A percentile compares a stretch with the other conserved stretches of the same genome.
Conservation (phyloP, 2,113 vertebrate species). For the Gobius niger region DNA sequence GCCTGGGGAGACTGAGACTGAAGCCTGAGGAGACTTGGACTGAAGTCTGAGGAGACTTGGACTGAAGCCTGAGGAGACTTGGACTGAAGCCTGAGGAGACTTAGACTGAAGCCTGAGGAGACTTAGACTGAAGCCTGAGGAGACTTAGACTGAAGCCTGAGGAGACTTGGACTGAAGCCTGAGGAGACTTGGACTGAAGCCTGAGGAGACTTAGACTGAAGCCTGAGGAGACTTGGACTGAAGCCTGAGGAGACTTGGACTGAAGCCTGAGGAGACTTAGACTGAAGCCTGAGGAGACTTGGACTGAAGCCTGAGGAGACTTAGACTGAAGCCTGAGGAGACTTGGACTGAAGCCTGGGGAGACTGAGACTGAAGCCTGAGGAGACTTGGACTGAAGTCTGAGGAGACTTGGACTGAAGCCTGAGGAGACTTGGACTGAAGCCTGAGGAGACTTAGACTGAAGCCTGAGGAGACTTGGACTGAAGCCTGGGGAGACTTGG, state of each 20-base stretch:
- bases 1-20: background rate
- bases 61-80: background rate
- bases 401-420: background rate
- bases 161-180: no score
- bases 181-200: slow-evolving; percentile 42
- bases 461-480: background rate
- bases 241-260: slow-evolving; percentile 74
- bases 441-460: slow-evolving; percentile 72
- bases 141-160: no score
- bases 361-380: no score
- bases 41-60: slow-evolving; percentile 56
- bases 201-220: background rate
- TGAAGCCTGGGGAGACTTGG: no score
- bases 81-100: no score
- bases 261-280: background rate
- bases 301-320: slow-evolving; percentile 80
- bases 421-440: no score
- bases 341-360: no score
- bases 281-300: no score
- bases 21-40: no score
- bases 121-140: slow-evolving; percentile 11
- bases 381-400: slow-evolving; percentile 38
- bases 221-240: no score
- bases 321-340: background rate
- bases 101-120: slow-evolving; percentile 81